Conservation (phyloP, 2,113 vertebrate species). For the Echinops telfairi region DNA sequence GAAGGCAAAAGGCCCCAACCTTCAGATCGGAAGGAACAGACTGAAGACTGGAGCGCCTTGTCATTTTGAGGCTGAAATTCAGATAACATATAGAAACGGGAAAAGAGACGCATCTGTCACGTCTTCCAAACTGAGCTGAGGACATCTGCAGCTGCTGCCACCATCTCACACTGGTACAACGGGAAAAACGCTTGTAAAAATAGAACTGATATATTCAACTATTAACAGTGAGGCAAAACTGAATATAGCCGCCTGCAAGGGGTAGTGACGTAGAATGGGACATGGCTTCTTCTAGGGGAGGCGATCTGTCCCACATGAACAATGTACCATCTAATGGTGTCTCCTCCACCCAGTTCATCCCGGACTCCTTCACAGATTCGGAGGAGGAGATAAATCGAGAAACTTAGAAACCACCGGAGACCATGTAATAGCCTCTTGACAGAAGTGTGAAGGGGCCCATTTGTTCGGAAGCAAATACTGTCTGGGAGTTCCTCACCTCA, state of each 20-base stretch:
- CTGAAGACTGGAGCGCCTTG: neutral
- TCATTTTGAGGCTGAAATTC: conserved; percentile 46
- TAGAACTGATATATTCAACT: conserved; percentile 71
- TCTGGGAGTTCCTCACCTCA: neutral
- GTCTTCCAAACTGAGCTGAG: conserved; percentile 74
- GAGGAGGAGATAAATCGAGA: neutral
- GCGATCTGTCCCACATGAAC: neutral
- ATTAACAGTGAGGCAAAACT: conserved; percentile 61
- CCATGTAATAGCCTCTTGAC: neutral
- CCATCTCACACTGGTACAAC: conserved; percentile 63
- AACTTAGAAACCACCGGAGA: neutral
- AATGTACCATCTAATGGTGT: neutral
- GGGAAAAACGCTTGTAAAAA: conserved; percentile 71
- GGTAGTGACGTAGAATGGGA: neutral
- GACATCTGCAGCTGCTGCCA: conserved; percentile 79
- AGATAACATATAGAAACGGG: conserved; percentile 24
- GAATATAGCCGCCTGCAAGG: conserved; percentile 45
- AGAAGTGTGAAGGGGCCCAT: neutral
- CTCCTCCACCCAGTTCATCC: neutral
- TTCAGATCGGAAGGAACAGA: neutral
- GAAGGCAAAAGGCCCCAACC: neutral
- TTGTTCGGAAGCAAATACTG: neutral
- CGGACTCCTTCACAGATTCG: neutral
- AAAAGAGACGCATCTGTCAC: conserved; percentile 72
- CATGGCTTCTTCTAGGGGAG: neutral